A percentile compares a stretch with the other conserved stretches of the same genome.
Conservation (phyloP, 2,888 invertebrate species). For the Adelognathus sp. region DNA sequence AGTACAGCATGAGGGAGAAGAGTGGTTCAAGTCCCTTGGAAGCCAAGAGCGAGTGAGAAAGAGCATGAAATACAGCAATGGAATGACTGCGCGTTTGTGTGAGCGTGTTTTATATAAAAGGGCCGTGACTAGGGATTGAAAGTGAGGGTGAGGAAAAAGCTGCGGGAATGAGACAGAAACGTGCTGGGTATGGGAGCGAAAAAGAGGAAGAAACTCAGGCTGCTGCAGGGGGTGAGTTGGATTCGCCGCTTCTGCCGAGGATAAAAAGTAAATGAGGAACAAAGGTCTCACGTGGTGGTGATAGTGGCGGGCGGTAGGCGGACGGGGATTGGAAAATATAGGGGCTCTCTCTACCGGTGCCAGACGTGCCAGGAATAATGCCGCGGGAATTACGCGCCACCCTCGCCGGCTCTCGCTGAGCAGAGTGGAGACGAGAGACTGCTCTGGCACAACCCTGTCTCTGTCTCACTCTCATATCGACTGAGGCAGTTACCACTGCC, state of each 20-base stretch:
- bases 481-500: slow-evolving; percentile 28
- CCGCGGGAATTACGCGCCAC: slow-evolving; percentile 77
- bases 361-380: slow-evolving; percentile 80
- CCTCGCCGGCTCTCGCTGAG: slow-evolving; percentile 46
- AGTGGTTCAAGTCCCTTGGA: slow-evolving; percentile 51
- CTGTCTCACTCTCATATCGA: slow-evolving; percentile 5
- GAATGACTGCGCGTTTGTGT: neutral
- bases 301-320: slow-evolving; percentile 53
- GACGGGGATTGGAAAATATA: slow-evolving; percentile 63
- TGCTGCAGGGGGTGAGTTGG: slow-evolving; percentile 57
- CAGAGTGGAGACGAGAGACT: slow-evolving; percentile 20
- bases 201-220: slow-evolving; percentile 32
- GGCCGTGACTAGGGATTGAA: slow-evolving; percentile 30
- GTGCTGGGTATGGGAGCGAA: slow-evolving; percentile 42
- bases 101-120: slow-evolving; percentile 46
- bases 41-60: slow-evolving; percentile 49
- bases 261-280: slow-evolving; percentile 81
- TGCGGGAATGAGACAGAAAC: slow-evolving; percentile 23
- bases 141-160: slow-evolving; percentile 57
- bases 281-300: slow-evolving; percentile 71
- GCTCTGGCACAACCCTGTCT: slow-evolving; percentile 17
- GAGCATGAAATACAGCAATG: slow-evolving; percentile 31
- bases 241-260: slow-evolving; percentile 69
- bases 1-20: slow-evolving; percentile 39
- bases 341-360: slow-evolving; percentile 72